Percentiles rank a stretch among this genome's conserved stretches.
Evolutionary conservation across 2,888 invertebrate species (phyloP).

Genomic region (Hedya salicella): DNA sequence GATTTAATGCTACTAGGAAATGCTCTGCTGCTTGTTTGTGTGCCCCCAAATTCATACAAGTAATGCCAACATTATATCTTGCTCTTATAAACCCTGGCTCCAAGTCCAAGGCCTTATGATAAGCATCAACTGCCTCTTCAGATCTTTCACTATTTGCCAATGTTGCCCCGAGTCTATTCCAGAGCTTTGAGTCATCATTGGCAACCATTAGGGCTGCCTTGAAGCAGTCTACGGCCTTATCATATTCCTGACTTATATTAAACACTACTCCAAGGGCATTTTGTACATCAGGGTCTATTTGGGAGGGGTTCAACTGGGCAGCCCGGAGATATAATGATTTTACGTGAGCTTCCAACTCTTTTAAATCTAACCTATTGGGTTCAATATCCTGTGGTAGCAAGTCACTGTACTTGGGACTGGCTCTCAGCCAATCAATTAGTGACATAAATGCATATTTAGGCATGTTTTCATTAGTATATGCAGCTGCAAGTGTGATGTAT

Average conservation of each 20-base stretch:
- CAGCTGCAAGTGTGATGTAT: constrained; percentile 95
- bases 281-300: constrained; percentile 95
- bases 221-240: constrained; percentile 98
- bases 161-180: constrained; percentile 99
- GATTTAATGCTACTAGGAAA: constrained; percentile 95
- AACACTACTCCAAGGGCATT: constrained; percentile 97
- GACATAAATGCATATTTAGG: constrained; percentile 95
- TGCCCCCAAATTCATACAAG: constrained; percentile 97
- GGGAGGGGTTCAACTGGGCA: constrained; percentile 89
- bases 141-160: constrained; percentile 97
- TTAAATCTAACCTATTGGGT: constrained; percentile 70
- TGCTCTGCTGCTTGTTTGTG: constrained; percentile 98
- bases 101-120: constrained; percentile 94
- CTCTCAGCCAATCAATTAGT: constrained; percentile 90
- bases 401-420: constrained; percentile 92
- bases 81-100: constrained; percentile 98
- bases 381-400: constrained; percentile 85
- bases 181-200: constrained; percentile 93
- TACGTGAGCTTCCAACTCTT: constrained; percentile 85
- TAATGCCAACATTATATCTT: constrained; percentile 98
- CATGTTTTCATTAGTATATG: constrained; percentile 98
- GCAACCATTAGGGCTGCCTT: constrained; percentile 93
- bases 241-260: constrained; percentile 96
- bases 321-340: constrained; percentile 91
- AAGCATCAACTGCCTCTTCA: constrained; percentile 98